phyloP scores from a whole-genome alignment of 2,797 vertebrate species.

The Catharus ustulatus region DNA sequence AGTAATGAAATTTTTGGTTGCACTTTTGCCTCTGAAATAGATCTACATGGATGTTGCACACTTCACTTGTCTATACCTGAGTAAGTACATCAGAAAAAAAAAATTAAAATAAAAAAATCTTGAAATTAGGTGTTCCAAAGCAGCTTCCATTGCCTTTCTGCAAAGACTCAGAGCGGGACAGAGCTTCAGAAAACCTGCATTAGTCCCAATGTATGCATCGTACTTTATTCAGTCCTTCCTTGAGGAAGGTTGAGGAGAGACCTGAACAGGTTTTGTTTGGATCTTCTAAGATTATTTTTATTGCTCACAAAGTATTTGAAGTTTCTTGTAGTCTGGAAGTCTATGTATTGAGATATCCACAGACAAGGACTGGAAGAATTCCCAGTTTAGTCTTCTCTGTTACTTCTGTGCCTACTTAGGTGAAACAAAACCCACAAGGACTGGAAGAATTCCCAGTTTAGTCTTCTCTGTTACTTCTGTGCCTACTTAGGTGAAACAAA shows the following conservation, averaged over 20 bases:
- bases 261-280: rapidly evolving
- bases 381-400: not conserved
- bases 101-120: not conserved
- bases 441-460: not conserved
- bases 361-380: not conserved
- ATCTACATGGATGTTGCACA: not conserved
- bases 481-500: not conserved
- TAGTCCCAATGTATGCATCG: rapidly evolving
- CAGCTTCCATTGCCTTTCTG: not conserved
- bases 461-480: not conserved
- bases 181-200: not conserved
- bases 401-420: not conserved
- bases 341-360: not conserved
- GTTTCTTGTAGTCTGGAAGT: not conserved
- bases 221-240: not conserved
- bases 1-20: not conserved
- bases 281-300: not conserved
- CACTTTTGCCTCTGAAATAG: not conserved
- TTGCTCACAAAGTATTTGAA: not conserved
- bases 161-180: not conserved
- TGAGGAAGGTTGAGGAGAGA: not conserved
- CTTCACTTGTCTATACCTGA: not conserved
- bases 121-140: not conserved
- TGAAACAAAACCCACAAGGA: not conserved
- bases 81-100: not conserved